phyloP scores from a whole-genome alignment of 2,888 invertebrate genomes.

The Polyploca ridens region DNA sequence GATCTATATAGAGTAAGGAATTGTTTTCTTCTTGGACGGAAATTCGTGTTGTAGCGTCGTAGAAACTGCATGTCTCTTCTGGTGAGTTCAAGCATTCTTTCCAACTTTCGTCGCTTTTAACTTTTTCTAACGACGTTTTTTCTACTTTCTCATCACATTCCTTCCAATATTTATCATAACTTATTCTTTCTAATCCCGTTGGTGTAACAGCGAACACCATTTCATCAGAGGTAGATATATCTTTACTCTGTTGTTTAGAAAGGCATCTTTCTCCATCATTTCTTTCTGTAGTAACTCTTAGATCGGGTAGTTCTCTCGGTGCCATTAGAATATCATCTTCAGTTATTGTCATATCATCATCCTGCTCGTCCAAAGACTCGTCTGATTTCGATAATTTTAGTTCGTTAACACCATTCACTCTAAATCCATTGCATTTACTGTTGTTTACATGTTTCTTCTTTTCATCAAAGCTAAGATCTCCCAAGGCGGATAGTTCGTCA shows the following conservation, averaged over 20 bases:
- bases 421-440: conserved; percentile 38
- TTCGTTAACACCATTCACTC: conserved; percentile 63
- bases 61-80: conserved; percentile 60
- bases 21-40: conserved; percentile 73
- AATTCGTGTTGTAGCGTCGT: conserved; percentile 63
- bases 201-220: conserved; percentile 83
- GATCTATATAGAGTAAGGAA: conserved; percentile 76
- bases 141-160: conserved; percentile 58
- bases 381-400: conserved; percentile 72
- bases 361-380: conserved; percentile 74
- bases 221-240: conserved; percentile 81
- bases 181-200: conserved; percentile 80
- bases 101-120: conserved; percentile 75
- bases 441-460: conserved; percentile 42
- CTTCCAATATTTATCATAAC: conserved; percentile 80
- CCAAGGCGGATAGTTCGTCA: conserved; percentile 75
- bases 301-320: conserved; percentile 68
- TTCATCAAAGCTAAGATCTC: conserved; percentile 76
- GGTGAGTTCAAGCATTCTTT: conserved; percentile 74
- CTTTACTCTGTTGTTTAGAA: conserved; percentile 79
- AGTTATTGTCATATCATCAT: conserved; percentile 80
- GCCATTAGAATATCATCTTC: conserved; percentile 73
- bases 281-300: conserved; percentile 62
- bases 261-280: conserved; percentile 56
- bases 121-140: conserved; percentile 53